A percentile compares a stretch with the other conserved stretches of the same genome.
phyloP scores from a whole-genome alignment of 2,113 vertebrate genomes.

The Heterochromis multidens region DNA sequence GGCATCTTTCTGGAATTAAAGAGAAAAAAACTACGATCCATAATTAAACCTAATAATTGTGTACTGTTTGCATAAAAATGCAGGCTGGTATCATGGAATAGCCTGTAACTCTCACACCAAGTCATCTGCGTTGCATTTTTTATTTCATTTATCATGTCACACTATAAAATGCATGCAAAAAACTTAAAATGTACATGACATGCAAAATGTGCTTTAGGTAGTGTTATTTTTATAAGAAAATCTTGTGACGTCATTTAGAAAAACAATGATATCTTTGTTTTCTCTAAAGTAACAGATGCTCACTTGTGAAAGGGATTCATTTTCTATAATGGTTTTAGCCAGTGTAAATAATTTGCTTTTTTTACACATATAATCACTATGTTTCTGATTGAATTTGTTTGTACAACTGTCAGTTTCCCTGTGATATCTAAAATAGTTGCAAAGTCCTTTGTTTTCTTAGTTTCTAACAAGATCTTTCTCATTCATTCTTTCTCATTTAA shows the following conservation, averaged over 20 bases:
- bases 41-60: too few relatives aligned
- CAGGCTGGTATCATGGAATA: too few relatives aligned
- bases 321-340: background rate
- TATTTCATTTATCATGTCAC: too few relatives aligned
- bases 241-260: background rate
- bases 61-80: too few relatives aligned
- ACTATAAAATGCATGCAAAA: too few relatives aligned
- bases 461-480: background rate
- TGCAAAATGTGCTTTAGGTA: too few relatives aligned
- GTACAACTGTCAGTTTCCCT: background rate
- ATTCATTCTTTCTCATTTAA: background rate
- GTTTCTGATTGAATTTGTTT: background rate
- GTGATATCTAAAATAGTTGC: background rate
- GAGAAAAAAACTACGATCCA: background rate
- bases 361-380: background rate
- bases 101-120: too few relatives aligned
- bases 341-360: background rate
- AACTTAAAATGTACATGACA: background rate
- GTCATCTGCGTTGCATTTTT: too few relatives aligned
- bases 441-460: background rate
- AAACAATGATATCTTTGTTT: accelerated
- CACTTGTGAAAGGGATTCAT: background rate
- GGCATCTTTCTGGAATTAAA: background rate
- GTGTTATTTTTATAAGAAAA: too few relatives aligned
- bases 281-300: background rate